phyloP scores from a whole-genome alignment of 1,140 invertebrate species.

The Drosophila azteca region DNA sequence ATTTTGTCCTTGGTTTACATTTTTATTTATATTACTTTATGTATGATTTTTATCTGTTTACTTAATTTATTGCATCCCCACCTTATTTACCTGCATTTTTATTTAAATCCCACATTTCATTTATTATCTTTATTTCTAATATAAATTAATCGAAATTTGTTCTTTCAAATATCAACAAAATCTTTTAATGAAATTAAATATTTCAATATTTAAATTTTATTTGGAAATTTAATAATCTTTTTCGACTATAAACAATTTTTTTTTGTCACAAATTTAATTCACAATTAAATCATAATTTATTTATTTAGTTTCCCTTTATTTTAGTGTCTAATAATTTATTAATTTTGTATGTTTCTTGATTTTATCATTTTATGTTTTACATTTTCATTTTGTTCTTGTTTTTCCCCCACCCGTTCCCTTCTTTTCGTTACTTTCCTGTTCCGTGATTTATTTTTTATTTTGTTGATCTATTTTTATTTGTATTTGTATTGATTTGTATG shows the following conservation, averaged over 20 bases:
- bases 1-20: conserved; percentile 20
- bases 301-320: no score
- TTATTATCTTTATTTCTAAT: conserved; percentile 7
- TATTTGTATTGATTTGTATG: conserved; percentile 69
- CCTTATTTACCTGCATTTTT: conserved; percentile 8
- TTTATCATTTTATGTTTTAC: conserved; percentile 28
- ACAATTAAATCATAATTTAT: no score
- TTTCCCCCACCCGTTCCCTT: conserved; percentile 36
- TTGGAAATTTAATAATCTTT: no score
- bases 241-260: no score
- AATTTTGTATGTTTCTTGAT: conserved; percentile 4
- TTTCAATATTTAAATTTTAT: no score
- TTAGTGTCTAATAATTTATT: no score
- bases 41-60: conserved; percentile 21
- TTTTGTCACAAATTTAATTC: no score
- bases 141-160: no score
- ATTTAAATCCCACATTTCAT: conserved; percentile 13
- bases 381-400: conserved; percentile 49
- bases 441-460: conserved; percentile 24
- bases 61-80: conserved; percentile 24
- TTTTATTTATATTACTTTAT: conserved; percentile 33
- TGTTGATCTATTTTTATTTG: conserved; percentile 21
- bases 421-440: conserved; percentile 14
- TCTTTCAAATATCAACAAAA: no score
- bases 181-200: no score